Evolutionary conservation across 2,797 vertebrate species (phyloP), one percentile per base, ranked within the genome.

Genomic region (Sebastes alutus): DNA sequence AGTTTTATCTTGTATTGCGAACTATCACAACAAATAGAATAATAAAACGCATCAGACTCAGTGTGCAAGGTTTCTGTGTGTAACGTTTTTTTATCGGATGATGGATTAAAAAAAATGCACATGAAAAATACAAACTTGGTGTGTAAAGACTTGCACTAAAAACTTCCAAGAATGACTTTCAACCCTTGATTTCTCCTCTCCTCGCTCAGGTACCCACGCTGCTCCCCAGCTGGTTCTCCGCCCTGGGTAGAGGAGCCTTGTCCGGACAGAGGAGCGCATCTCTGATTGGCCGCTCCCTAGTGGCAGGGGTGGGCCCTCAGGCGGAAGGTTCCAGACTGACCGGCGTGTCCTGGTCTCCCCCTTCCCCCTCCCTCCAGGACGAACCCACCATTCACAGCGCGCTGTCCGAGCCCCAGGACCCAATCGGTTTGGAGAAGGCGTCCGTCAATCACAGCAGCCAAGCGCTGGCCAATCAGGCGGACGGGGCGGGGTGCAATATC

Each of bases 361-460:
- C 95, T 8, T 95, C 94, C 46, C 89, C 94, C 13, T 94, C 88
- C 77, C 73, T 95, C 71, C 96, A 99, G 97, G 98, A 99, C 58
- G 98, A 99, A 89, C 96, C 96, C 92, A 95, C 96, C 90, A 96
- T 97, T 93, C 96, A 97, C 83, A 96, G 96, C 78, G 81, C 10
- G 38, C 85, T 93, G 75, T 77, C 88, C 0, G 97, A 99, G 92
- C 94, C 97, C 89, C 98, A 98, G 89, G 98, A 99, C 89, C 96
- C 97, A 76, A 97, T 97, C 92, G 96, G 95, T 9, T 95, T 98
- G 94, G 98, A 98, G 94, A 99, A 99, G 97, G 96, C 94, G 20
- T 96, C 96, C 0, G 97, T 96, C 89, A 97, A 97, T 92, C 97
- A 97, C 93, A 96, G 96, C 93, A 97, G 96, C 95, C 93, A 97